These are phyloP conservation scores for Scaptomyza flava DNA, from an alignment of 2,888 invertebrate species.

Conservation along the genomic window DNA sequence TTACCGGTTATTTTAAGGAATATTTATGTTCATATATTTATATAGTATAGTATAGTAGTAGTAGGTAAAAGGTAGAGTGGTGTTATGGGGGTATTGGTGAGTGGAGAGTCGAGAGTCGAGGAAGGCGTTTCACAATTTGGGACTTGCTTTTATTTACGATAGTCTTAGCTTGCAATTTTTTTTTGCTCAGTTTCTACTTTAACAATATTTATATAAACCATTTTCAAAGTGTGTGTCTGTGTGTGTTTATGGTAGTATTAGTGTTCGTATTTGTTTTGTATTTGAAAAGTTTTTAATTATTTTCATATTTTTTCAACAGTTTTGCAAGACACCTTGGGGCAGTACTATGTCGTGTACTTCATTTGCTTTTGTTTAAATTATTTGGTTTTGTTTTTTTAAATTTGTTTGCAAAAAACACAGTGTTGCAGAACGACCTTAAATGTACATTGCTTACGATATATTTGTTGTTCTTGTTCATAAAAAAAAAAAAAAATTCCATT, in stretches of 20 bases:
- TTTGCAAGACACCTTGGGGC: too few relatives aligned
- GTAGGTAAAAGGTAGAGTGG: conserved; percentile 8
- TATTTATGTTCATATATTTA: conserved; percentile 4
- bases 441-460: conserved; percentile 28
- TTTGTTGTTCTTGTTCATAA: conserved; percentile 14
- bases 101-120: background rate
- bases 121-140: too few relatives aligned
- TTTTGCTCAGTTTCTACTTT: conserved; percentile 33
- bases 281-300: too few relatives aligned
- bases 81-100: background rate
- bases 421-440: conserved; percentile 14
- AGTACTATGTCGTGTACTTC: too few relatives aligned
- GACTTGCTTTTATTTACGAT: conserved; percentile 1
- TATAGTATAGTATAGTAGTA: background rate
- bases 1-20: conserved; percentile 23
- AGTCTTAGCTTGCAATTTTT: conserved; percentile 31
- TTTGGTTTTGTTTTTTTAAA: background rate
- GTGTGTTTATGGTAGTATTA: conserved; percentile 11
- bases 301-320: too few relatives aligned
- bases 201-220: conserved; percentile 42
- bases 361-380: background rate
- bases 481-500: conserved; percentile 42
- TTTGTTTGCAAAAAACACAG: too few relatives aligned
- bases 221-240: conserved; percentile 16
- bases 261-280: conserved; percentile 25